Conservation (phyloP, 2,888 invertebrate species). For the Hedya salicella region DNA sequence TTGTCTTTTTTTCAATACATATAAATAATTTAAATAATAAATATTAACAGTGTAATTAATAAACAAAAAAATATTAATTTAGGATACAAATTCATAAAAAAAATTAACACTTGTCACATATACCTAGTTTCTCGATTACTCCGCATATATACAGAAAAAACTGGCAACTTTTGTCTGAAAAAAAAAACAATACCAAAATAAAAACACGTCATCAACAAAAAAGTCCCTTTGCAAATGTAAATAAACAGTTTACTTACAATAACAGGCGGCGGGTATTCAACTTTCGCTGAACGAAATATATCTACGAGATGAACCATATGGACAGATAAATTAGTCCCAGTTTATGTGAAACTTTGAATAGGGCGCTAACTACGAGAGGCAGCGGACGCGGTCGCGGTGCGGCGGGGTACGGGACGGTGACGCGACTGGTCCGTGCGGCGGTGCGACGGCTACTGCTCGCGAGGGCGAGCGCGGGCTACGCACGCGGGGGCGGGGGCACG, state of each 20-base stretch:
- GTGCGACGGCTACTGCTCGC: slow-evolving; percentile 73
- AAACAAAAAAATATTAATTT: neutral
- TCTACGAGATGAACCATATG: slow-evolving; percentile 94
- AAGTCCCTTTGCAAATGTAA: slow-evolving; percentile 41
- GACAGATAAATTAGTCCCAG: slow-evolving; percentile 83
- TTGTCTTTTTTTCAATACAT: too few relatives aligned
- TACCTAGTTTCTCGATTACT: neutral
- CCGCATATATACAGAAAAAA: slow-evolving; percentile 48
- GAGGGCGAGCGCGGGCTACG: slow-evolving; percentile 72
- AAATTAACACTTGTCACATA: neutral
- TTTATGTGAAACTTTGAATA: slow-evolving; percentile 66
- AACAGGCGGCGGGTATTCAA: slow-evolving; percentile 90
- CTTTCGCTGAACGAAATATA: slow-evolving; percentile 91
- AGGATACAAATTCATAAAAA: neutral
- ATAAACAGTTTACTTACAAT: slow-evolving; percentile 87
- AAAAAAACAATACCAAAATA: slow-evolving; percentile 46
- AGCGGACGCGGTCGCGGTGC: slow-evolving; percentile 65
- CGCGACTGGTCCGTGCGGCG: slow-evolving; percentile 67
- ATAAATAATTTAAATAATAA: too few relatives aligned
- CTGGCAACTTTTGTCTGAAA: slow-evolving; percentile 49
- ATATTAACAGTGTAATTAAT: too few relatives aligned
- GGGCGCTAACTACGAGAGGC: slow-evolving; percentile 60
- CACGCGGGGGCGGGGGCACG: slow-evolving; percentile 81
- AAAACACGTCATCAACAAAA: slow-evolving; percentile 43
- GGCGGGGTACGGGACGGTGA: slow-evolving; percentile 60